phyloP scores from a whole-genome alignment of 2,113 vertebrate species.

The Ciconia stormi region DNA sequence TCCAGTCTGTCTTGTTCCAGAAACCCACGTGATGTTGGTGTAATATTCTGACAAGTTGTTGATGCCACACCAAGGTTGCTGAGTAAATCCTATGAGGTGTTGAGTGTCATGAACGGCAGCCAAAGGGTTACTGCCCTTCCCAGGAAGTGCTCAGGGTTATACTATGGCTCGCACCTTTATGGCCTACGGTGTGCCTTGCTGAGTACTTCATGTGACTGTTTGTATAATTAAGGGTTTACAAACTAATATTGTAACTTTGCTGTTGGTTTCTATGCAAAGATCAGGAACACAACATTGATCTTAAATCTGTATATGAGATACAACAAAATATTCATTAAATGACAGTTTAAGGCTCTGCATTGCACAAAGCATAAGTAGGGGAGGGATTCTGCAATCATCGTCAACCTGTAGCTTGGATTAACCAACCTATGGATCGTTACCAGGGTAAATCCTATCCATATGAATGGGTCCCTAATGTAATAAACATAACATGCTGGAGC shows the following conservation, averaged over 20 bases:
- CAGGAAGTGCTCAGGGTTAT: background rate
- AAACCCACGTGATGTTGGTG: background rate
- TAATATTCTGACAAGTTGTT: background rate
- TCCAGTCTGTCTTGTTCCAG: background rate
- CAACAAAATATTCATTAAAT: background rate
- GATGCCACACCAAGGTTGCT: background rate
- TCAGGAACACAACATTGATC: background rate
- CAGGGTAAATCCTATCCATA: constrained; percentile 3
- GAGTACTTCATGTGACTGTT: background rate
- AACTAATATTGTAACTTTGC: background rate
- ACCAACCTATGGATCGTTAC: background rate
- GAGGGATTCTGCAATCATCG: background rate
- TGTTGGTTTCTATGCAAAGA: background rate
- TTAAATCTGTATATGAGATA: background rate
- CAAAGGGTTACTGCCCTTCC: background rate
- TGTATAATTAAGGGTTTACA: background rate
- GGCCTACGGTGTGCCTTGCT: background rate
- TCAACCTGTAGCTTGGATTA: background rate
- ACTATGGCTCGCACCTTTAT: background rate
- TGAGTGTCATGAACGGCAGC: background rate
- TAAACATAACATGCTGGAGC: constrained; percentile 39
- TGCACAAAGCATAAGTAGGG: background rate
- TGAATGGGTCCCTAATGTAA: constrained; percentile 40
- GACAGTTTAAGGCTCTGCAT: background rate
- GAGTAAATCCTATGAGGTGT: background rate